Evolutionary conservation across 1,140 invertebrate genomes (phyloP).

Genomic region (Drosophila ercepeae): DNA sequence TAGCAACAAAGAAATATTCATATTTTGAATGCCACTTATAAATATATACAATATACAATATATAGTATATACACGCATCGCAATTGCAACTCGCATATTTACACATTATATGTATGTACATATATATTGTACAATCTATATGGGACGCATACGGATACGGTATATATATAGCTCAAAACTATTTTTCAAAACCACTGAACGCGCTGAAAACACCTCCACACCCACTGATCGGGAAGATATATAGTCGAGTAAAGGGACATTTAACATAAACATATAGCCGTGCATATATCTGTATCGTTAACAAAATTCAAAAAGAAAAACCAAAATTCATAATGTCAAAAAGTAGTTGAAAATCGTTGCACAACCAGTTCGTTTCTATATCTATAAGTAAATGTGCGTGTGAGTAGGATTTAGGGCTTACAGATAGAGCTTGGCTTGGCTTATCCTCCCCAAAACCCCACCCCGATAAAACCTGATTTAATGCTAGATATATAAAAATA

Average conservation of each 20-base stretch:
- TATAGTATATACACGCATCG: conserved; percentile 58
- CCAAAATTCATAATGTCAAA: conserved; percentile 32
- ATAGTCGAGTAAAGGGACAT: background rate
- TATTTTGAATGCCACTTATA: conserved; percentile 72
- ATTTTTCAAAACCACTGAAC: conserved; percentile 29
- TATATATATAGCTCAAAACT: conserved; percentile 43
- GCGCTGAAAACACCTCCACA: conserved; percentile 9
- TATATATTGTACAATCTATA: conserved; percentile 19
- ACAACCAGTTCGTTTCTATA: conserved; percentile 41
- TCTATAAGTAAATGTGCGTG: conserved; percentile 43
- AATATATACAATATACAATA: conserved; percentile 41
- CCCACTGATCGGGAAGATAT: conserved; percentile 24
- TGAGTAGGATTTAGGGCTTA: conserved; percentile 38
- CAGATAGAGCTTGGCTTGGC: conserved; percentile 36
- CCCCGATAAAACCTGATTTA: conserved; percentile 13
- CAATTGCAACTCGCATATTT: conserved; percentile 68
- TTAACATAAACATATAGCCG: conserved; percentile 3
- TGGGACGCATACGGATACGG: conserved; percentile 13
- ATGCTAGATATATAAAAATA: background rate
- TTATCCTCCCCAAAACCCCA: background rate
- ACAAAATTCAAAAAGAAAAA: background rate
- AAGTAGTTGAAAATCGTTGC: conserved; percentile 52
- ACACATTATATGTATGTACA: conserved; percentile 53
- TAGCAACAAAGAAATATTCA: conserved; percentile 63
- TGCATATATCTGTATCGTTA: conserved; percentile 41